Evolutionary conservation across 1,140 invertebrate genomes (phyloP).

Genomic region (Prorops nasuta): DNA sequence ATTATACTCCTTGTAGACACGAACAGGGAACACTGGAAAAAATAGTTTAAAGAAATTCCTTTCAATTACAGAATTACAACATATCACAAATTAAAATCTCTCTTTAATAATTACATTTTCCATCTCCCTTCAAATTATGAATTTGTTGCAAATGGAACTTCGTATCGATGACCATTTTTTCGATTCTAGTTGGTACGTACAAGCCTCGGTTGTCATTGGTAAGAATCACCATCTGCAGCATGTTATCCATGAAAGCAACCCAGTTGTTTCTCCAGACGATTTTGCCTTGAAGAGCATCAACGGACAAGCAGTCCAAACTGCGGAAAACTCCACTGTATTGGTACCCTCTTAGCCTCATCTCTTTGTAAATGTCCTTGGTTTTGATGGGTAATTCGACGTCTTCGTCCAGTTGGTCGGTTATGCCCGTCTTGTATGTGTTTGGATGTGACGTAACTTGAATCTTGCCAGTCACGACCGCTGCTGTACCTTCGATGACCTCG

Average conservation of each 20-base stretch:
- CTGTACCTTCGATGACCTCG: constrained; percentile 71
- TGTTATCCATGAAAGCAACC: constrained; percentile 90
- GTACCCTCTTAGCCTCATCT: constrained; percentile 86
- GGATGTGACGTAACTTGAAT: constrained; percentile 60
- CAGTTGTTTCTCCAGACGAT: constrained; percentile 79
- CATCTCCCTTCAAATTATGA: constrained; percentile 42
- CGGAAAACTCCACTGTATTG: constrained; percentile 82
- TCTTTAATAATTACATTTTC: constrained; percentile 30
- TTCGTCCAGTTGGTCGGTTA: constrained; percentile 31
- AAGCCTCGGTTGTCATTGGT: constrained; percentile 72
- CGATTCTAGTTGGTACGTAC: constrained; percentile 82
- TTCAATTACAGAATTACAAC: too few relatives aligned
- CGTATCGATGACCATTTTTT: constrained; percentile 76
- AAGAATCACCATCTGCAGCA: constrained; percentile 85
- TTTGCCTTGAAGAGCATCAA: constrained; percentile 54
- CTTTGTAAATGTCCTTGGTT: constrained; percentile 86
- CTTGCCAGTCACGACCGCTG: constrained; percentile 75
- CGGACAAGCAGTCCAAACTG: constrained; percentile 59
- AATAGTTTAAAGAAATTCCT: constrained; percentile 5
- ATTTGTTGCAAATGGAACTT: constrained; percentile 60
- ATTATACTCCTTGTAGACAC: constrained; percentile 53
- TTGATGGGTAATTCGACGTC: too few relatives aligned
- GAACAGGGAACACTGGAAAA: constrained; percentile 49
- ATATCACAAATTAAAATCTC: constrained; percentile 6
- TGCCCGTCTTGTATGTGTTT: constrained; percentile 35